Evolutionary conservation across 2,113 vertebrate species (phyloP), one percentile per base, ranked within the genome.

Genomic region (Stomatorhinus ivindoensis): DNA sequence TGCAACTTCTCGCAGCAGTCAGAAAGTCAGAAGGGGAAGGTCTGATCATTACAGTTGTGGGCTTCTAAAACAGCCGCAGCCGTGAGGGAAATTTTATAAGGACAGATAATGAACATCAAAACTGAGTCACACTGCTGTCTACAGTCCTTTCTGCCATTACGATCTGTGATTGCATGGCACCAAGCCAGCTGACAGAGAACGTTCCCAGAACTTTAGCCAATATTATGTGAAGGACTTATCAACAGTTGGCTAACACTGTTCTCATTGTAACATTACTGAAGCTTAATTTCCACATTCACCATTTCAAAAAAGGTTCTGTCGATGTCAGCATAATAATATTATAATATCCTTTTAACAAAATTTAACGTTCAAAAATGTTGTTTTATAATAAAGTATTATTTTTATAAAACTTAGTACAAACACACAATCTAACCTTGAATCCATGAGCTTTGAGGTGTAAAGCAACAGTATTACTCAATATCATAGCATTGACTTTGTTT

Each of bases 21-120:
- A 46, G 15, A 53, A 53, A 27, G n/a, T 51, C 61, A 11, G 1
- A 13, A 27, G 58, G 27, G 8, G 58, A n/a, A 65, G 27, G 58
- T 50, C n/a, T 86, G 86, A 76, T 7, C 35, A 7, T 19, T 1
- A 0, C 35, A 80, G 58, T 76, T 82, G 42, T 61, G 89, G 89
- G 90, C 90, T 89, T 92, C 73, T 86, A 86, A 90, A 89, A 89
- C 88, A 90, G 84, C 91, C 90, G 24, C 82, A 27, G 39, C 42
- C 24, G 21, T 39, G 73, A 42, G 35, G 35, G 42, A 8, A 19
- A 1, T 19, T 80, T 35, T 19, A 13, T 15, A 17, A 17, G 73
- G 35, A 39, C 31, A 2, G 35, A 80, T 35, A 17, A 17, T 80
- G 73, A 42, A 80, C 17, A 42, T 42, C 35, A 80, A 80, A 6